Percentiles rank a stretch among this genome's conserved stretches.
phyloP scores from a whole-genome alignment of 2,113 vertebrate genomes.

The Tragelaphus strepsiceros region DNA sequence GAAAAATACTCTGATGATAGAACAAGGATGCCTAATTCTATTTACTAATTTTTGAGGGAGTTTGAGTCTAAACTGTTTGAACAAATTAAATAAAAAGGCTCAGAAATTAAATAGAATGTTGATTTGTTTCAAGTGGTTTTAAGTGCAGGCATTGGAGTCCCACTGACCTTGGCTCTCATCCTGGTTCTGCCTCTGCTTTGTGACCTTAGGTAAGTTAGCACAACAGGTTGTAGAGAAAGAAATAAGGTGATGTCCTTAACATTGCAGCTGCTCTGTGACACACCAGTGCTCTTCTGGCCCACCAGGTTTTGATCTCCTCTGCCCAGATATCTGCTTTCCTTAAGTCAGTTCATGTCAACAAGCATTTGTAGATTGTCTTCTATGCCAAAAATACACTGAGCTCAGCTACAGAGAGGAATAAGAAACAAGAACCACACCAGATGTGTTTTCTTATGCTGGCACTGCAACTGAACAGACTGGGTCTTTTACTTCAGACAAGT shows the following conservation, averaged over 20 bases:
- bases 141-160: background rate
- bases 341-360: background rate
- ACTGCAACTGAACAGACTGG: background rate
- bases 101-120: background rate
- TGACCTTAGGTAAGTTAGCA: background rate
- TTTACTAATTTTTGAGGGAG: constrained; percentile 3
- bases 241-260: background rate
- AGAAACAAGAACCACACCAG: background rate
- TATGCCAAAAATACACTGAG: background rate
- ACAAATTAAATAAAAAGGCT: constrained; percentile 25
- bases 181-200: background rate
- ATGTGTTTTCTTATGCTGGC: background rate
- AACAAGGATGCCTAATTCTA: background rate
- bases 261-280: background rate
- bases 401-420: background rate
- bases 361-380: background rate
- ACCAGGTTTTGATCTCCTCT: background rate
- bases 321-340: background rate
- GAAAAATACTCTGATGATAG: background rate
- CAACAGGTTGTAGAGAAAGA: background rate
- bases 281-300: background rate
- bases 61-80: constrained; percentile 36
- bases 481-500: background rate
- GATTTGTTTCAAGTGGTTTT: background rate
- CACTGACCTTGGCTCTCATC: background rate